A percentile compares a stretch with the other conserved stretches of the same genome.
phyloP scores from a whole-genome alignment of 2,797 vertebrate genomes.

The Sphaeramia orbicularis region DNA sequence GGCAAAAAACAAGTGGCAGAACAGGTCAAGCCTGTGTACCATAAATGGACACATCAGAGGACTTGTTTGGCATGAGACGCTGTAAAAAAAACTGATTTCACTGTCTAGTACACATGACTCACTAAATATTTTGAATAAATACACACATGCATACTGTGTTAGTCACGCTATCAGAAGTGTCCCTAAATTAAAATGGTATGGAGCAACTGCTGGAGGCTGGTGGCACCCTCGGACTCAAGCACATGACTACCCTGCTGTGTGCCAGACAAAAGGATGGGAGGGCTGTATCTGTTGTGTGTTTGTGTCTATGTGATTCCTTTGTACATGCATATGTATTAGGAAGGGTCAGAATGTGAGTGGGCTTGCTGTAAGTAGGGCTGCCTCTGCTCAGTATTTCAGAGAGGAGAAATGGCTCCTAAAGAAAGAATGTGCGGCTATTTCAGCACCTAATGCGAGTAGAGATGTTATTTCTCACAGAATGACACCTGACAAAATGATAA shows the following conservation, averaged over 20 bases:
- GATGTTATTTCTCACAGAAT: slow-evolving; percentile 32
- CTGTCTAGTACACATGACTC: slow-evolving; percentile 10
- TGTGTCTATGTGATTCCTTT: slow-evolving; percentile 42
- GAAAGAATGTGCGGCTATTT: slow-evolving; percentile 17
- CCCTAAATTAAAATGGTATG: slow-evolving; percentile 39
- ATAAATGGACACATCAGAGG: slow-evolving; percentile 77
- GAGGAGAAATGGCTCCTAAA: slow-evolving; percentile 32
- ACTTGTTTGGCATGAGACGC: slow-evolving; percentile 37
- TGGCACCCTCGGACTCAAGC: slow-evolving; percentile 73
- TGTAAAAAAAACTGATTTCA: slow-evolving; percentile 39
- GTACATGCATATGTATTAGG: slow-evolving; percentile 71
- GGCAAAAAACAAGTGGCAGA: slow-evolving; percentile 49
- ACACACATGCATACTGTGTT: slow-evolving; percentile 9
- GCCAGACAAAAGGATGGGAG: slow-evolving; percentile 69
- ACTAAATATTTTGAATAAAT: slow-evolving; percentile 16
- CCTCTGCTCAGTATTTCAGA: slow-evolving; percentile 38
- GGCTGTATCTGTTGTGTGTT: slow-evolving; percentile 49
- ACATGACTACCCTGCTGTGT: slow-evolving; percentile 71
- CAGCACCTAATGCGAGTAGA: slow-evolving; percentile 22
- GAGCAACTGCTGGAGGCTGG: slow-evolving; percentile 67
- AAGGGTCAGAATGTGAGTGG: slow-evolving; percentile 70
- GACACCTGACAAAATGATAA: slow-evolving; percentile 59
- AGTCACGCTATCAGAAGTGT: slow-evolving; percentile 13
- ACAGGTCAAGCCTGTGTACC: slow-evolving; percentile 71
- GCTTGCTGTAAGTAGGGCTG: slow-evolving; percentile 41